Base-by-base conservation (phyloP, 2,888 invertebrate genomes). In the Sthenelais limicola region DNA sequence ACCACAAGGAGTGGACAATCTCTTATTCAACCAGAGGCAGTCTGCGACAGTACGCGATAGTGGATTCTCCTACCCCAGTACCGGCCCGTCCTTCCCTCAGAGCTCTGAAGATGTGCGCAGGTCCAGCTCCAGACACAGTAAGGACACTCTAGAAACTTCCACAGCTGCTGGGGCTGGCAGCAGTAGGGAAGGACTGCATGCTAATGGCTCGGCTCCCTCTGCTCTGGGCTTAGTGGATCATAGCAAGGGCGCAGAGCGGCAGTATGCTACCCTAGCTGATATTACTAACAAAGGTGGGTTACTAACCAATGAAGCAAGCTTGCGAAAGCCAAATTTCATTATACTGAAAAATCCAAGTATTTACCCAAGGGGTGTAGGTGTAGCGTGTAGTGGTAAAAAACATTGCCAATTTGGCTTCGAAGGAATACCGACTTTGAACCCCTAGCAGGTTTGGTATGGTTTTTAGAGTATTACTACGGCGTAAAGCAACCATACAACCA, bases 1-100 rank as follows among this genome's bases (percentile, higher is more conserved):
- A 4, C 74, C 74, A 12, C 35, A 24, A 15, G 74, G 74, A n/a
- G 68, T 74, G 0, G 74, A 74, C 51, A 66, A 54, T 3, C 52
- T 71, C 38, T 48, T 71, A 3, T 74, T 49, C 33, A 68, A 35
- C 18, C 15, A 58, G 32, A 58, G 32, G 21, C 28, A 28, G 58
- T 33, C n/a, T n/a, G n/a, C n/a, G 4, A 43, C 26, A 1, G 38
- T 69, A n/a, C 69, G 52, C 0, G 69, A 69, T 38, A 69, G 69
- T 28, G 38, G 24, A 18, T 54, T 35, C 52, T 69, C 69, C 12
- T 35, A 28, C 52, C 38, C 69, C 35, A 69, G 69, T 54, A 38
- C 38, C 9, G 68, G 21, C 7, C 68, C 52, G 28, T 49, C 68
- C 15, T 18, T 51, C 51, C 48, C 33, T 0, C 26, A 21, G 18